phyloP scores from a whole-genome alignment of 2,113 vertebrate species.

The Atractosteus spatula region DNA sequence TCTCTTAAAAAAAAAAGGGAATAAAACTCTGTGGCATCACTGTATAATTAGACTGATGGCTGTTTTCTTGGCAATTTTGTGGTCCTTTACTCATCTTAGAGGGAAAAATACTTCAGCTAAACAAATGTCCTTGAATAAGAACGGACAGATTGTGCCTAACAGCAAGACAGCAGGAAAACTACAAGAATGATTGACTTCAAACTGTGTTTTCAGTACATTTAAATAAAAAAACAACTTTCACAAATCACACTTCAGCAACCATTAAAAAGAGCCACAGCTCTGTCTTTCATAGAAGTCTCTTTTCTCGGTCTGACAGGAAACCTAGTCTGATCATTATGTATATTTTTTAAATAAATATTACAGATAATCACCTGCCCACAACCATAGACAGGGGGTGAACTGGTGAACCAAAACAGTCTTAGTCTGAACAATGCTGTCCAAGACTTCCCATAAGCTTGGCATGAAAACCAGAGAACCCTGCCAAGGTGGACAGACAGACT shows the following conservation, averaged over 20 bases:
- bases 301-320: too few relatives aligned
- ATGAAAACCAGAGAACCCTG: conserved; percentile 33
- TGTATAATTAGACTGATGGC: conserved; percentile 63
- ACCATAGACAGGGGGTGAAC: conserved; percentile 27
- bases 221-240: too few relatives aligned
- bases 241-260: too few relatives aligned
- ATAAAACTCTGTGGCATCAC: conserved; percentile 33
- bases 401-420: conserved; percentile 37
- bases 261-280: too few relatives aligned
- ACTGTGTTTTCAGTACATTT: too few relatives aligned
- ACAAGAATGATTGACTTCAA: too few relatives aligned
- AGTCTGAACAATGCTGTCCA: not conserved
- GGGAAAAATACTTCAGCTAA: conserved; percentile 34
- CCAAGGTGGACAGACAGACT: conserved; percentile 11
- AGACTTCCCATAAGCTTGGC: conserved; percentile 27
- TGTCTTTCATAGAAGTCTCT: too few relatives aligned
- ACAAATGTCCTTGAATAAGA: too few relatives aligned
- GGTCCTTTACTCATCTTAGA: conserved; percentile 55
- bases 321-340: too few relatives aligned
- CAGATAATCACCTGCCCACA: conserved; percentile 18
- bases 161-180: too few relatives aligned
- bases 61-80: conserved; percentile 58
- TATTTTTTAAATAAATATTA: not conserved
- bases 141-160: too few relatives aligned
- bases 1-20: too few relatives aligned